Conservation (phyloP, 2,888 invertebrate genomes). For the Cryptocephalus primarius region DNA sequence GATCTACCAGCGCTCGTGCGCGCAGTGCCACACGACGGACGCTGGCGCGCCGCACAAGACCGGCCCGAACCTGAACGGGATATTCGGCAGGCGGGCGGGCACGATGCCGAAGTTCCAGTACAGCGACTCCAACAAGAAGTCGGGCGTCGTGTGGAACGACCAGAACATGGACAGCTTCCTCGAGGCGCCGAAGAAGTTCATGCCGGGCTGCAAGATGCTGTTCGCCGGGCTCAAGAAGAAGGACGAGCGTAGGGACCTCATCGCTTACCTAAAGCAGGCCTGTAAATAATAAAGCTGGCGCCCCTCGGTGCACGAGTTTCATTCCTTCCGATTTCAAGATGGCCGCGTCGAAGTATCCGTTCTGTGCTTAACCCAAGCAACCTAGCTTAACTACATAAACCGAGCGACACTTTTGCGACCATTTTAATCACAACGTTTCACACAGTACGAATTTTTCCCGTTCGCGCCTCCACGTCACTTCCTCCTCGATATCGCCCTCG, state of each 20-base stretch:
- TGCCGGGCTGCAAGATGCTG: conserved; percentile 4
- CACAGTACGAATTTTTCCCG: too few relatives aligned
- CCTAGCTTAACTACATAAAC: too few relatives aligned
- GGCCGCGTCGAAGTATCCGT: too few relatives aligned
- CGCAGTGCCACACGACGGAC: conserved; percentile 58
- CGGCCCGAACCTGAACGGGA: conserved; percentile 59
- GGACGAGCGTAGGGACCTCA: conserved; percentile 1
- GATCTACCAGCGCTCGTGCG: conserved; percentile 52
- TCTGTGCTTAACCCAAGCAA: too few relatives aligned
- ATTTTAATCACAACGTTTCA: too few relatives aligned
- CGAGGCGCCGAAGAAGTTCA: conserved; percentile 2
- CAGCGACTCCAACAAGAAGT: conserved; percentile 50
- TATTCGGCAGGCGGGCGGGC: conserved; percentile 43
- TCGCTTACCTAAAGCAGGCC: conserved; percentile 3
- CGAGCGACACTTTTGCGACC: too few relatives aligned
- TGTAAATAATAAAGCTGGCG: neutral
- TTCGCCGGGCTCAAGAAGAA: conserved; percentile 2
- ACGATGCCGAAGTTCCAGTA: conserved; percentile 42
- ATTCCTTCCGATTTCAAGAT: too few relatives aligned
- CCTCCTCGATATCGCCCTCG: conserved; percentile 9
- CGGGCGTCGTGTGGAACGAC: conserved; percentile 2
- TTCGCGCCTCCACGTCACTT: neutral
- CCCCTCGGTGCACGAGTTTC: too few relatives aligned
- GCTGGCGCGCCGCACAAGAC: conserved; percentile 54
- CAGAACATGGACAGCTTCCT: conserved; percentile 1